Conservation (phyloP, 2,888 invertebrate species). For the Morpho achilles region DNA sequence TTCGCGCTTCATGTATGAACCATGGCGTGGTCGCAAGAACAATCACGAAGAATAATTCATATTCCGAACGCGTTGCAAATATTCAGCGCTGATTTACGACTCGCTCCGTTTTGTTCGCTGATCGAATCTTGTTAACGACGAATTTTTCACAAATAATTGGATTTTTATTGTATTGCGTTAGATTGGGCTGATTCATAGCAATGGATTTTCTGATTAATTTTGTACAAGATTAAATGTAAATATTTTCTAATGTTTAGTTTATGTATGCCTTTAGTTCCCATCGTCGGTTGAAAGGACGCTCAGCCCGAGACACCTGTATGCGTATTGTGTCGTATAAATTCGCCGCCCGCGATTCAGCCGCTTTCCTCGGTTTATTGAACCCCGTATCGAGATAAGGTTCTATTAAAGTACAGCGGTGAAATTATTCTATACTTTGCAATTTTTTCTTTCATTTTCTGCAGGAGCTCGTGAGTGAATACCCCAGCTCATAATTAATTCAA, state of each 20-base stretch:
- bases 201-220: slow-evolving; percentile 1
- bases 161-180: slow-evolving; percentile 54
- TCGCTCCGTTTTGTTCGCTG: slow-evolving; percentile 50
- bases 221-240: neutral
- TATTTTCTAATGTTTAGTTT: slow-evolving; percentile 16
- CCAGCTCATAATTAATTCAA: slow-evolving; percentile 69
- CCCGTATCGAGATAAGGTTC: slow-evolving; percentile 57
- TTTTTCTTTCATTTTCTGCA: slow-evolving; percentile 58
- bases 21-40: slow-evolving; percentile 74
- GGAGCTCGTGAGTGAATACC: slow-evolving; percentile 55
- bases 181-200: slow-evolving; percentile 6
- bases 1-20: slow-evolving; percentile 78
- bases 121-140: slow-evolving; percentile 60
- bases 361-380: slow-evolving; percentile 70
- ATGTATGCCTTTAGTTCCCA: slow-evolving; percentile 47
- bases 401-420: slow-evolving; percentile 43
- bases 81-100: slow-evolving; percentile 67
- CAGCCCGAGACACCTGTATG: slow-evolving; percentile 71
- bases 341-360: slow-evolving; percentile 56
- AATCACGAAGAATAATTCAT: slow-evolving; percentile 77
- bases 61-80: slow-evolving; percentile 75
- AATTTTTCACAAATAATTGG: slow-evolving; percentile 76
- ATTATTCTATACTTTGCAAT: slow-evolving; percentile 56
- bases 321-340: slow-evolving; percentile 74
- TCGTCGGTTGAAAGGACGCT: slow-evolving; percentile 65